phyloP scores from a whole-genome alignment of 2,113 vertebrate genomes.

The Eolophus roseicapilla region DNA sequence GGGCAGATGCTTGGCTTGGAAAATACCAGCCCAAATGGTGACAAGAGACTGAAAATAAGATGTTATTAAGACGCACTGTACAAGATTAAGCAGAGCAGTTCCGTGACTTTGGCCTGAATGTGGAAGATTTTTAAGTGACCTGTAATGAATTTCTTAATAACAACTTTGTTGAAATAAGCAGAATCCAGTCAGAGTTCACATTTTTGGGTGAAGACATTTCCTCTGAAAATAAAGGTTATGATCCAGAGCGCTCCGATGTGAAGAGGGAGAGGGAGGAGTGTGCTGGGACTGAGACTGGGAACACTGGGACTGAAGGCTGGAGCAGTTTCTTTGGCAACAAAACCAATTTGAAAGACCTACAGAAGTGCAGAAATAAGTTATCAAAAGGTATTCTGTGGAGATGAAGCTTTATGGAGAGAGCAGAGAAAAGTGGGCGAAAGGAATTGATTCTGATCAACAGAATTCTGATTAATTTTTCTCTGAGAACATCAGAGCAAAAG shows the following conservation, averaged over 20 bases:
- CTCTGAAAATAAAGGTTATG: neutral
- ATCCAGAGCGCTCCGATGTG: neutral
- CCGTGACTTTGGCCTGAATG: neutral
- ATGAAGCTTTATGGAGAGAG: neutral
- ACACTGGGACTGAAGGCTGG: neutral
- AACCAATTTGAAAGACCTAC: neutral
- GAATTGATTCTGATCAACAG: neutral
- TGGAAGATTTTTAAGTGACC: neutral
- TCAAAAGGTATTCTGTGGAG: neutral
- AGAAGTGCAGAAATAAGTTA: neutral
- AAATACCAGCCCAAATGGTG: neutral
- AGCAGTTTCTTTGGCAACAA: neutral
- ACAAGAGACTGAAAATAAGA: constrained; percentile 21
- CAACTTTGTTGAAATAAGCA: neutral
- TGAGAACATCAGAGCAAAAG: neutral
- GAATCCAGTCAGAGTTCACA: neutral
- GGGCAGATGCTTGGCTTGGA: constrained; percentile 3
- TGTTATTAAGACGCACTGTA: neutral
- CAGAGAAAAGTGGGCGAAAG: neutral
- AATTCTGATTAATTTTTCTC: neutral
- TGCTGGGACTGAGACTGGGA: neutral
- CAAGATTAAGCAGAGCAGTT: neutral
- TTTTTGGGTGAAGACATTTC: neutral
- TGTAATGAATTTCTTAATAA: neutral
- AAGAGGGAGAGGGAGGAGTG: neutral